A percentile compares a stretch with the other conserved stretches of the same genome.
Conservation (phyloP, 2,113 vertebrate genomes). For the Anas platyrhynchos region DNA sequence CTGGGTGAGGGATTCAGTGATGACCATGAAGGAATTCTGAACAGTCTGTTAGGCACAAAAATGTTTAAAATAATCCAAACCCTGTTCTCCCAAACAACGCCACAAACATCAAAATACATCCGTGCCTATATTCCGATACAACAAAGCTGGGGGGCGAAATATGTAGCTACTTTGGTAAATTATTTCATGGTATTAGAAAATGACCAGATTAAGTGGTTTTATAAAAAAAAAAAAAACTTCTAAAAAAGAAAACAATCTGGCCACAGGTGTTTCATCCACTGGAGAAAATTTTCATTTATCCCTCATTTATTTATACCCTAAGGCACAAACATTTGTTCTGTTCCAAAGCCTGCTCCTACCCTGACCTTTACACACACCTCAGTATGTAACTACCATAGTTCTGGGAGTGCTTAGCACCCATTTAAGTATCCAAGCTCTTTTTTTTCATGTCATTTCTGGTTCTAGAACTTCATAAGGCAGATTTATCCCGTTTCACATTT, state of each 20-base stretch:
- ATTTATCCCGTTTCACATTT: background rate
- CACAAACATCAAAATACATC: background rate
- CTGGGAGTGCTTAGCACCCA: background rate
- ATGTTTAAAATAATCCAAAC: background rate
- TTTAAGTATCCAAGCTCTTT: background rate
- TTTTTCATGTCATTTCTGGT: background rate
- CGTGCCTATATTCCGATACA: background rate
- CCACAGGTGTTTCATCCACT: background rate
- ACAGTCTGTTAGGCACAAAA: background rate
- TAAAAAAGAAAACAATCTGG: background rate
- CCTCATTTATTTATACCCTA: background rate
- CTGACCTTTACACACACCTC: background rate
- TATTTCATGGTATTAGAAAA: background rate
- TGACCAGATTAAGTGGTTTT: background rate
- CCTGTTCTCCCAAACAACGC: background rate
- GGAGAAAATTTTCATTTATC: conserved; percentile 1
- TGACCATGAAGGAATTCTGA: background rate
- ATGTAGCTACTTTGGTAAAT: background rate
- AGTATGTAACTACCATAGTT: conserved; percentile 5
- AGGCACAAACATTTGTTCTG: background rate
- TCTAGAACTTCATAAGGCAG: background rate
- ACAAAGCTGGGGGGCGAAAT: background rate
- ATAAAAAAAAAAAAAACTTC: background rate
- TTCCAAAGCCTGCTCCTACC: conserved; percentile 4
- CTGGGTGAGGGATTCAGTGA: background rate